Percentiles rank a stretch among this genome's conserved stretches.
phyloP scores from a whole-genome alignment of 2,113 vertebrate species.

The Anser cygnoides region DNA sequence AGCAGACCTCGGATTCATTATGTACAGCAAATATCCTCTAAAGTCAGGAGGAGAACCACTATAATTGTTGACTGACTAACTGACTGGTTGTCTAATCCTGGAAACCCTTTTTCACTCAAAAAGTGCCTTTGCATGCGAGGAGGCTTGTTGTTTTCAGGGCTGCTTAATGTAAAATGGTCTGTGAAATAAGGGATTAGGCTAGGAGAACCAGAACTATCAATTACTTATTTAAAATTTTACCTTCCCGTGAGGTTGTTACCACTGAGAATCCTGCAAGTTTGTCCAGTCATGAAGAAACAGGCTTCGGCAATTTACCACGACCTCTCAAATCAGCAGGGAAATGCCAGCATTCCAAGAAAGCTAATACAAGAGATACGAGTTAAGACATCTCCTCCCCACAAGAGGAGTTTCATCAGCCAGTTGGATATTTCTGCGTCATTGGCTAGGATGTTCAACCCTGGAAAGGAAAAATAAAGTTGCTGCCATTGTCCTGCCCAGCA shows the following conservation, averaged over 20 bases:
- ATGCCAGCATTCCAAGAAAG: slow-evolving; percentile 19
- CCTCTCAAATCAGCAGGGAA: slow-evolving; percentile 46
- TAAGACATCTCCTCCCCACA: slow-evolving; percentile 44
- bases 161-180: neutral
- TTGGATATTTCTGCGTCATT: slow-evolving; percentile 13
- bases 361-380: slow-evolving; percentile 4
- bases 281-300: neutral
- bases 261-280: neutral
- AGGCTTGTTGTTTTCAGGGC: neutral
- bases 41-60: neutral
- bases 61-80: neutral
- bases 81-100: neutral
- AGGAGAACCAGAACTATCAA: neutral
- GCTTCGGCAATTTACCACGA: neutral
- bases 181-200: neutral
- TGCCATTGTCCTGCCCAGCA: slow-evolving; percentile 77
- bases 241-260: neutral
- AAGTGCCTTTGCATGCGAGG: neutral
- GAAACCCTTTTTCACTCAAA: neutral
- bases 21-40: neutral
- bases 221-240: neutral
- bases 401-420: slow-evolving; percentile 29
- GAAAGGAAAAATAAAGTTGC: slow-evolving; percentile 74
- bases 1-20: neutral
- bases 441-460: slow-evolving; percentile 19